These are phyloP conservation scores for Lepidurus arcticus DNA, from an alignment of 1,140 invertebrate genomes.

Conservation along the genomic window DNA sequence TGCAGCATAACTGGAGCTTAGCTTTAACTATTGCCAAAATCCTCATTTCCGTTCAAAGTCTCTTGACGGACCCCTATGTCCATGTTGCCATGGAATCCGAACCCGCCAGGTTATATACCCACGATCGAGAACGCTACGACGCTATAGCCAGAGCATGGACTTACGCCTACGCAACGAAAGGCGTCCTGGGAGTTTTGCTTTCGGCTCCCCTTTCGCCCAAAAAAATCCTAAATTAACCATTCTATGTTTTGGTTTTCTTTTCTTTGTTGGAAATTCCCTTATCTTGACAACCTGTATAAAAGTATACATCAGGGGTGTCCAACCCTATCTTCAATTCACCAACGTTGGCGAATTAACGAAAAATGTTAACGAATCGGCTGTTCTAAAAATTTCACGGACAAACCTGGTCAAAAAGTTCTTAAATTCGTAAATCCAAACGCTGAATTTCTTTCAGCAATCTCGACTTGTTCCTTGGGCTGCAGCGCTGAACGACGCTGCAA, in stretches of 20 bases:
- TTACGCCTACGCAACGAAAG: slow-evolving; percentile 88
- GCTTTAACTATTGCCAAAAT: slow-evolving; percentile 87
- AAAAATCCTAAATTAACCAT: neutral
- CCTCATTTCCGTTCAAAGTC: slow-evolving; percentile 80
- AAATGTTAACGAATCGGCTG: too few species aligned
- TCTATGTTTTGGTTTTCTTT: neutral
- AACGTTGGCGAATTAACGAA: too few species aligned
- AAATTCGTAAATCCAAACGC: too few species aligned
- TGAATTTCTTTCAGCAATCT: too few species aligned
- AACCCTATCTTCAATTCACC: too few species aligned
- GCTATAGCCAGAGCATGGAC: slow-evolving; percentile 79
- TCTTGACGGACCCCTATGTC: slow-evolving; percentile 87
- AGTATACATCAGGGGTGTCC: neutral
- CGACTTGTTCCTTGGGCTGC: too few species aligned
- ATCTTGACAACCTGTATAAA: neutral
- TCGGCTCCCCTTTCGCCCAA: neutral
- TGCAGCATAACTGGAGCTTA: slow-evolving; percentile 92
- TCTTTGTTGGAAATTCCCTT: neutral
- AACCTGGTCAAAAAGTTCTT: too few species aligned
- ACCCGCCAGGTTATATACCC: slow-evolving; percentile 71
- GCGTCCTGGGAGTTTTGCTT: slow-evolving; percentile 51
- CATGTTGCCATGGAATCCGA: slow-evolving; percentile 87
- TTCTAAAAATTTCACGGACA: too few species aligned
- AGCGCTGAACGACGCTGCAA: too few species aligned
- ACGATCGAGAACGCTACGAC: slow-evolving; percentile 69